Percentiles rank a stretch among this genome's conserved stretches.
Conservation (phyloP, 2,797 vertebrate species). For the Sus cebifrons region DNA sequence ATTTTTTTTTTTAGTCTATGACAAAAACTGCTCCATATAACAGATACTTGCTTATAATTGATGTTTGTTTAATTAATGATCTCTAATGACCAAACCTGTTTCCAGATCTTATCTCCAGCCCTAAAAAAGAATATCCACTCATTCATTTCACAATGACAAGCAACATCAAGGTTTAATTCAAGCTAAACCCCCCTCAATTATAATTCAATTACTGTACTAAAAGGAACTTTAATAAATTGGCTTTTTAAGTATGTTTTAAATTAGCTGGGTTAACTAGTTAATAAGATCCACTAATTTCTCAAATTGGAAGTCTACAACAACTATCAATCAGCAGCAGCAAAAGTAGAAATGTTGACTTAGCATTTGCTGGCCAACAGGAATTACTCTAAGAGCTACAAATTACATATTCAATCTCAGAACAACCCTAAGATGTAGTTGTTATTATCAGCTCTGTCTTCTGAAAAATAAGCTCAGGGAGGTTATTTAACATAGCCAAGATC, state of each 20-base stretch:
- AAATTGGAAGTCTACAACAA: slow-evolving; percentile 17
- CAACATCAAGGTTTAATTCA: slow-evolving; percentile 59
- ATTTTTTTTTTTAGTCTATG: slow-evolving; percentile 28
- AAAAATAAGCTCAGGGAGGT: slow-evolving; percentile 1
- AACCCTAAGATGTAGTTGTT: neutral
- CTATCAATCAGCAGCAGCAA: neutral
- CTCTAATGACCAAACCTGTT: slow-evolving; percentile 34
- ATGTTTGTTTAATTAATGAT: slow-evolving; percentile 6
- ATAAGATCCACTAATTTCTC: slow-evolving; percentile 49
- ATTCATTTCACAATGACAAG: slow-evolving; percentile 35
- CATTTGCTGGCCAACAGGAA: neutral
- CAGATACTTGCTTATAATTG: slow-evolving; percentile 33
- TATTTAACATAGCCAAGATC: slow-evolving; percentile 28
- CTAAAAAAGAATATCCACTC: slow-evolving; percentile 38
- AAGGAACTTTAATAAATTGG: slow-evolving; percentile 33
- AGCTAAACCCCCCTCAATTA: neutral
- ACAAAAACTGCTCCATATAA: neutral
- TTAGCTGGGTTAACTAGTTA: slow-evolving; percentile 38
- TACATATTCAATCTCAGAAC: slow-evolving; percentile 37
- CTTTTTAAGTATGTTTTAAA: slow-evolving; percentile 29
- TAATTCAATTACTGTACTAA: slow-evolving; percentile 44
- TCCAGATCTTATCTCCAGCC: slow-evolving; percentile 1
- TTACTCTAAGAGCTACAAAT: neutral
- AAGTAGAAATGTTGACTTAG: slow-evolving; percentile 6
- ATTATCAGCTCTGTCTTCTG: neutral